Evolutionary conservation across 2,797 vertebrate species (phyloP), one percentile per base, ranked within the genome.

Genomic region (Momotus momota): DNA sequence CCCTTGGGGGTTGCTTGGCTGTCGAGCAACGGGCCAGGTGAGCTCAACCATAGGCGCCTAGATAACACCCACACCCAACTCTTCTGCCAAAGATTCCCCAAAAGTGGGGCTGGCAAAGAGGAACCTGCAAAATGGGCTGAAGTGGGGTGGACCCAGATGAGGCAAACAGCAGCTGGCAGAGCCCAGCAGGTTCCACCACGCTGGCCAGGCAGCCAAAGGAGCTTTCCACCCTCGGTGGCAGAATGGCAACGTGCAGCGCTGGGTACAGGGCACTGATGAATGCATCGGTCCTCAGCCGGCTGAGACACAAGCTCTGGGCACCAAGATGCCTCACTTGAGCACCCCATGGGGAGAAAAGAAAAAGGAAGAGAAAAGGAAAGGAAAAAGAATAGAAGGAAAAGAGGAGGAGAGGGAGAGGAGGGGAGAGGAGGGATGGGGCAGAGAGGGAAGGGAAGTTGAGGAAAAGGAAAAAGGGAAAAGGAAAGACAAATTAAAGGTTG

Each of bases 31-130:
- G 3, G 62, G 48, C 54, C n/a, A 48, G 61, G 45, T 41, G 10
- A 46, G 41, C 60, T 5, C 7, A 1, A 5, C 58, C 65, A 52
- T 0, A 2, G 38, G 20, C 2, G 2, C 0, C 2, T 25, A 41
- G 62, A 17, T 20, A 55, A n/a, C 26, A 54, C 19, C 26, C 41
- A 25, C 9, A 35, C 17, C 62, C 0, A 2, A 29, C 11, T 21
- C 9, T 33, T 70, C n/a, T 45, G 46, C 33, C 55, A 61, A n/a
- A 49, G 35, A 40, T 12, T 11, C 46, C 35, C 35, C 48, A 19
- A 20, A 46, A 54, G 29, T 9, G 27, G 67, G 66, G 25, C 26
- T 46, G 69, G n/a, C 25, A 58, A 73, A 74, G 46, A 38, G 33
- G 15, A 33, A 29, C 61, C 41, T 27, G 35, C 41, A 58, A 40